Evolutionary conservation across 2,888 invertebrate genomes (phyloP).

Genomic region (Prosopocoilus inquinatus): DNA sequence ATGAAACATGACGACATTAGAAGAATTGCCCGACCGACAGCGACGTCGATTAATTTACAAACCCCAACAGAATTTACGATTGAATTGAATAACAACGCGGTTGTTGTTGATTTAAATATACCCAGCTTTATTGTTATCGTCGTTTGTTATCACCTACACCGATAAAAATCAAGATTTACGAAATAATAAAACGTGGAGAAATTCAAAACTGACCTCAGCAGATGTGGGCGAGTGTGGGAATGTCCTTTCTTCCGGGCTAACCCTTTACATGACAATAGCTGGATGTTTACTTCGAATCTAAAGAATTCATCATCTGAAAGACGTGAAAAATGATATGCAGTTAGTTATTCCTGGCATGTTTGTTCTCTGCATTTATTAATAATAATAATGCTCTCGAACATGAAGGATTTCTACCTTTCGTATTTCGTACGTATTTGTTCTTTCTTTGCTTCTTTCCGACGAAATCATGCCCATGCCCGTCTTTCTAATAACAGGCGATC

Average conservation of each 20-base stretch:
- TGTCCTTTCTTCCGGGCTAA: slow-evolving; percentile 23
- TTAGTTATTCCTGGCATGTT: background rate
- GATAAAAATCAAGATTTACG: slow-evolving; percentile 17
- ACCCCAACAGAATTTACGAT: no score
- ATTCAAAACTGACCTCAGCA: slow-evolving; percentile 24
- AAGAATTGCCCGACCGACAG: no score
- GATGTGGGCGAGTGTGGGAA: slow-evolving; percentile 33
- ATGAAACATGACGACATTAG: no score
- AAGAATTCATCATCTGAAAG: slow-evolving; percentile 12
- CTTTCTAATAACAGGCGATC: no score
- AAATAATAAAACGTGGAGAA: slow-evolving; percentile 21
- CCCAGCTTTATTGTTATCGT: background rate
- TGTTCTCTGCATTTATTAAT: background rate
- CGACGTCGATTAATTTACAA: no score
- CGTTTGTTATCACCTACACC: background rate
- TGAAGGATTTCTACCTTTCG: no score
- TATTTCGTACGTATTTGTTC: no score
- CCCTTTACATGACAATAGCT: slow-evolving; percentile 26
- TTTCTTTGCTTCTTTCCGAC: no score
- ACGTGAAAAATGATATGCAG: slow-evolving; percentile 10
- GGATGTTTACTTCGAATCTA: slow-evolving; percentile 14
- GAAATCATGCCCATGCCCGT: no score
- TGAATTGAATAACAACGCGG: no score
- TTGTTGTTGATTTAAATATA: no score
- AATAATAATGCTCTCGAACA: background rate